A percentile compares a stretch with the other conserved stretches of the same genome.
Conservation (phyloP, 2,888 invertebrate species). For the Aethes cnicana region DNA sequence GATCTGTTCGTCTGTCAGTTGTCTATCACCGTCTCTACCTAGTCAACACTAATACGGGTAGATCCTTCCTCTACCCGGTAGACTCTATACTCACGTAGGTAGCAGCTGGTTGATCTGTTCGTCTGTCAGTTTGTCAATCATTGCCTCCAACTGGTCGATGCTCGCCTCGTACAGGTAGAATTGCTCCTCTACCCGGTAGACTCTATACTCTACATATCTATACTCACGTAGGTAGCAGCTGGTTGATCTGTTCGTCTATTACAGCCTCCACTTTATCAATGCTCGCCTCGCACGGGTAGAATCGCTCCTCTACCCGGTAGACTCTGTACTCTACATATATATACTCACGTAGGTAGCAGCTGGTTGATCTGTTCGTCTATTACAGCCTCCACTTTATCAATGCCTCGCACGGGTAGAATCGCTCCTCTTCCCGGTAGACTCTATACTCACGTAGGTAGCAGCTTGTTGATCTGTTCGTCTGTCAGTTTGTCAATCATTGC, state of each 20-base stretch:
- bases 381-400: too few species aligned
- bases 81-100: conserved; percentile 76
- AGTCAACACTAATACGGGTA: too few species aligned
- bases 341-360: too few species aligned
- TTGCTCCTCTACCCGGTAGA: conserved; percentile 82
- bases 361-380: too few species aligned
- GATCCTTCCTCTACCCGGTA: too few species aligned
- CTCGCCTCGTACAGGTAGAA: conserved; percentile 83
- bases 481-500: conserved; percentile 71
- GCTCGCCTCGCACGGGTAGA: conserved; percentile 68
- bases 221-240: conserved; percentile 80
- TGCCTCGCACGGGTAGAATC: too few species aligned
- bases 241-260: conserved; percentile 72
- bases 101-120: conserved; percentile 67
- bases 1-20: too few species aligned
- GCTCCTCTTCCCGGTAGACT: too few species aligned
- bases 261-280: conserved; percentile 74
- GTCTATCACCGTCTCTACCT: too few species aligned
- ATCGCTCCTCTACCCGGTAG: too few species aligned
- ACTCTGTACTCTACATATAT: too few species aligned
- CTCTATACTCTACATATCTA: too few species aligned
- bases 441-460: conserved; percentile 79
- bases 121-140: conserved; percentile 76
- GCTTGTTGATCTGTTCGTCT: conserved; percentile 68
- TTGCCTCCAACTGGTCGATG: conserved; percentile 72